Evolutionary conservation across 2,888 invertebrate genomes (phyloP).

Genomic region (Dioctria linearis): DNA sequence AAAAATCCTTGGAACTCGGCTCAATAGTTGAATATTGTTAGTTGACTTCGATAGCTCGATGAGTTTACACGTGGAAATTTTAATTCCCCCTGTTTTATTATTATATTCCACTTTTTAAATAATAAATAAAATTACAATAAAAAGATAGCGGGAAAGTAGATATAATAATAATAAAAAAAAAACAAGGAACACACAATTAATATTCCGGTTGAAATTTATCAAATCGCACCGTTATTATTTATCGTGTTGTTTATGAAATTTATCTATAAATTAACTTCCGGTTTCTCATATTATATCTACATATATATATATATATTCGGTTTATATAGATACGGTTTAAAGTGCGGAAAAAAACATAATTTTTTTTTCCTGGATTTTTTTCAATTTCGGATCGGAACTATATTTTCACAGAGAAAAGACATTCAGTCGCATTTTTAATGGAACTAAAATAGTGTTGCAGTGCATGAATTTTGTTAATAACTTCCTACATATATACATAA

Average conservation of each 20-base stretch:
- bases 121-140: constrained; percentile 49
- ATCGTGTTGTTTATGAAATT: constrained; percentile 26
- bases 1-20: constrained; percentile 58
- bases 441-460: no score
- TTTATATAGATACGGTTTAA: background rate
- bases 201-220: constrained; percentile 37
- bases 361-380: background rate
- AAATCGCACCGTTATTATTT: constrained; percentile 2
- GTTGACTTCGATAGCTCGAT: constrained; percentile 72
- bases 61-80: constrained; percentile 71
- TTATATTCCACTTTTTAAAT: constrained; percentile 59
- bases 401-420: background rate
- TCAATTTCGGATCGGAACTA: background rate
- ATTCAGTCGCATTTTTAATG: no score
- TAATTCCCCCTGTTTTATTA: constrained; percentile 62
- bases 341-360: constrained; percentile 1
- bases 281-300: background rate
- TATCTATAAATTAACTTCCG: constrained; percentile 29
- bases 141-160: constrained; percentile 13
- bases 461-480: no score
- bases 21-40: constrained; percentile 69
- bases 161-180: background rate
- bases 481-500: no score
- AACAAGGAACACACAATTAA: constrained; percentile 29
- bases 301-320: background rate